Conservation (phyloP, 2,113 vertebrate species). For the Sceloporus tristichus region DNA sequence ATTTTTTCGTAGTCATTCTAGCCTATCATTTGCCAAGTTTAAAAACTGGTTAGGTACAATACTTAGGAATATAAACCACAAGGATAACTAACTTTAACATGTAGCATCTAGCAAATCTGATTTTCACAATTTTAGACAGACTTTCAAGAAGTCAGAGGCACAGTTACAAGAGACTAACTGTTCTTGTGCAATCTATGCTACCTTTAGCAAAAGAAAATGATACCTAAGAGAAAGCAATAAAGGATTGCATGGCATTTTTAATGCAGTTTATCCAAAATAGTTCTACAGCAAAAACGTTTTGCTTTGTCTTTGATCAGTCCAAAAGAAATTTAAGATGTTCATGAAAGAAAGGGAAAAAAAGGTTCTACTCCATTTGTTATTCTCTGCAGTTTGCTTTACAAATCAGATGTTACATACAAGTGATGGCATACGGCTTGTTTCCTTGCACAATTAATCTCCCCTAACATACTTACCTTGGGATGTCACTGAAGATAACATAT, state of each 20-base stretch:
- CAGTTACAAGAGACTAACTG: slow-evolving; percentile 80
- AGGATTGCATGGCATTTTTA: slow-evolving; percentile 63
- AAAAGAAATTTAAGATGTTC: slow-evolving; percentile 52
- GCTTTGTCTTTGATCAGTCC: slow-evolving; percentile 58
- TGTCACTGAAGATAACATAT: slow-evolving; percentile 74
- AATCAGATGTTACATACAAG: slow-evolving; percentile 52
- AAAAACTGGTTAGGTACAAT: slow-evolving; percentile 78
- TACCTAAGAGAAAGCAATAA: slow-evolving; percentile 65
- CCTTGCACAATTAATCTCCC: slow-evolving; percentile 53
- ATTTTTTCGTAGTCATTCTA: slow-evolving; percentile 62
- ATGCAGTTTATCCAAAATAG: slow-evolving; percentile 78
- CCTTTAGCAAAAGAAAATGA: slow-evolving; percentile 72
- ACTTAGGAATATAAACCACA: slow-evolving; percentile 80
- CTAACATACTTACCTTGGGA: slow-evolving; percentile 85
- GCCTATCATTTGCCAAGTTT: slow-evolving; percentile 71
- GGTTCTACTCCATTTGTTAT: slow-evolving; percentile 69
- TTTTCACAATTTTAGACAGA: slow-evolving; percentile 76
- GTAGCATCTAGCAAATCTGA: slow-evolving; percentile 68
- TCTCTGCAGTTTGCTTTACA: slow-evolving; percentile 41
- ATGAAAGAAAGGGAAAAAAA: slow-evolving; percentile 43
- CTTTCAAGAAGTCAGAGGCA: slow-evolving; percentile 78
- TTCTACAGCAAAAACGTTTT: slow-evolving; percentile 69
- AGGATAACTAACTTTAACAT: slow-evolving; percentile 76
- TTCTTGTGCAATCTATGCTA: slow-evolving; percentile 80
- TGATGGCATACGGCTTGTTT: slow-evolving; percentile 59